Percentiles rank a stretch among this genome's conserved stretches.
Evolutionary conservation across 1,140 invertebrate species (phyloP).

Genomic region (Drosophila truncata): DNA sequence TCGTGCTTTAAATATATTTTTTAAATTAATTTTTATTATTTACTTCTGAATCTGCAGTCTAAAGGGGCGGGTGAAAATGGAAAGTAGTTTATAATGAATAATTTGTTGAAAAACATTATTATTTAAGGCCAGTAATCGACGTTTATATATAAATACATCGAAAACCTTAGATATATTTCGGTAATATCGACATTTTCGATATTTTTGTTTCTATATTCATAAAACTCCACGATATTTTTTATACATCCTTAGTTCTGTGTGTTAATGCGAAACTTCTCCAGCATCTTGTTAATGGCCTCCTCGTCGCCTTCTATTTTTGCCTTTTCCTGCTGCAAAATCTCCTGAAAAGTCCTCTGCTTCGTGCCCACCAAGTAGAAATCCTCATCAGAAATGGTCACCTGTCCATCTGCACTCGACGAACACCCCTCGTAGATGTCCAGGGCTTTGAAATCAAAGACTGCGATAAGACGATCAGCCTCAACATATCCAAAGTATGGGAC

Average conservation of each 20-base stretch:
- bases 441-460: slow-evolving; percentile 84
- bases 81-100: not conserved
- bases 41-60: not conserved
- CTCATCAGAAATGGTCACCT: slow-evolving; percentile 75
- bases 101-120: too few relatives aligned
- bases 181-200: not conserved
- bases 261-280: slow-evolving; percentile 78
- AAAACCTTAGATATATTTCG: not conserved
- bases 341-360: slow-evolving; percentile 73
- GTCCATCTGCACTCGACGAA: slow-evolving; percentile 58
- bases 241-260: slow-evolving; percentile 36
- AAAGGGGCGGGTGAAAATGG: not conserved
- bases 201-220: not conserved
- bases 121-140: too few relatives aligned
- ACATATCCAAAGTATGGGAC: not conserved
- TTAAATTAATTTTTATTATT: not conserved
- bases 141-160: not conserved
- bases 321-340: slow-evolving; percentile 65
- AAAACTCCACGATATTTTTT: not conserved
- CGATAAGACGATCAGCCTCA: slow-evolving; percentile 52
- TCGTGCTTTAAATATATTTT: not conserved
- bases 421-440: slow-evolving; percentile 80
- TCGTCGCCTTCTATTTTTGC: slow-evolving; percentile 72
- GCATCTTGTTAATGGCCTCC: slow-evolving; percentile 76
- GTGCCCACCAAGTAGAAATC: slow-evolving; percentile 79